Percentiles rank a stretch among this genome's conserved stretches.
Evolutionary conservation across 2,888 invertebrate genomes (phyloP).

Genomic region (Scaptomyza cyrtandrae): DNA sequence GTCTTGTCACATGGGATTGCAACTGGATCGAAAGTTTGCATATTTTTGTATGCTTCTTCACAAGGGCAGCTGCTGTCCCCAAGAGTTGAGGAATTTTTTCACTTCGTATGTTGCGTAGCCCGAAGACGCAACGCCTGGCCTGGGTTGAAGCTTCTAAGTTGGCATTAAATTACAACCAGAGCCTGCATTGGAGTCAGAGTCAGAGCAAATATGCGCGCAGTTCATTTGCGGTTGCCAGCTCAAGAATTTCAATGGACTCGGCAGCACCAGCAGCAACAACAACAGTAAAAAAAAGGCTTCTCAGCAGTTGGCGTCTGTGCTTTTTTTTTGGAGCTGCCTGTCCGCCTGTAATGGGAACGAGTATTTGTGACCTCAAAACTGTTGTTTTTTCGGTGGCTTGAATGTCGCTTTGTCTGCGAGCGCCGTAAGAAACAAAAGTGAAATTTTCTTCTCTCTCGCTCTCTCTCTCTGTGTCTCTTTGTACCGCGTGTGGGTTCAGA

Average conservation of each 20-base stretch:
- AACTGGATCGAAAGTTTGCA: conserved; percentile 74
- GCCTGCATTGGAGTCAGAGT: not conserved
- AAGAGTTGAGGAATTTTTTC: conserved; percentile 38
- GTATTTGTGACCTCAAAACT: conserved; percentile 69
- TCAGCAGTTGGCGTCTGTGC: conserved; percentile 15
- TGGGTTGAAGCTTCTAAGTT: conserved; percentile 65
- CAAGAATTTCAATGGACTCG: conserved; percentile 73
- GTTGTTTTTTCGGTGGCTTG: conserved; percentile 57
- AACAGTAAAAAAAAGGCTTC: conserved; percentile 8
- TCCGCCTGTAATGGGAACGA: conserved; percentile 67
- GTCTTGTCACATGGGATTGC: conserved; percentile 68
- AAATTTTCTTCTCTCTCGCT: conserved; percentile 53
- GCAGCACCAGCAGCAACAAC: conserved; percentile 5
- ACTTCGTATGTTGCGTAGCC: conserved; percentile 8
- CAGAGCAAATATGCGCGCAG: conserved; percentile 52
- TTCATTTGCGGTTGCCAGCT: conserved; percentile 68
- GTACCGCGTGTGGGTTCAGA: conserved; percentile 59
- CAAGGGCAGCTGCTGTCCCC: conserved; percentile 72
- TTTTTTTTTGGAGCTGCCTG: conserved; percentile 31
- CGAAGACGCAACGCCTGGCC: conserved; percentile 28
- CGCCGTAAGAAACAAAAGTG: conserved; percentile 72
- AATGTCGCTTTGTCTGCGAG: conserved; percentile 69
- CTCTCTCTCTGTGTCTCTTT: not conserved
- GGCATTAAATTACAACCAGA: conserved; percentile 71
- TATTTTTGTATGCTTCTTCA: conserved; percentile 49